phyloP scores from a whole-genome alignment of 2,888 invertebrate genomes.

The Leptinotarsa peninsularis region DNA sequence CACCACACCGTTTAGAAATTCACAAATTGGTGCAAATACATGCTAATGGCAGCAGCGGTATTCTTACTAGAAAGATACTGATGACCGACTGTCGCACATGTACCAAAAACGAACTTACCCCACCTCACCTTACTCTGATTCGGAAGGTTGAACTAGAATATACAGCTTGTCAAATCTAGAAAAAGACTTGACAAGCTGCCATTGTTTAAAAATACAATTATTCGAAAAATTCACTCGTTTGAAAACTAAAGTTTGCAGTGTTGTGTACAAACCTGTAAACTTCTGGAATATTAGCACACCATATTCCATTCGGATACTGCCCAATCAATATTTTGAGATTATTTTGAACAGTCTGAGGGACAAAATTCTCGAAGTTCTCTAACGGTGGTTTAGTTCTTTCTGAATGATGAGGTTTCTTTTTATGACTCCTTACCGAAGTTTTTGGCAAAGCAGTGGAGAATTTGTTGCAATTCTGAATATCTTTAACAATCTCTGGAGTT shows the following conservation, averaged over 20 bases:
- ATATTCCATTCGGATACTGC: conserved; percentile 66
- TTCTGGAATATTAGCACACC: conserved; percentile 65
- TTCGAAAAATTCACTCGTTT: too few relatives aligned
- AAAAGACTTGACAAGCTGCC: too few relatives aligned
- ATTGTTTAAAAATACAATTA: too few relatives aligned
- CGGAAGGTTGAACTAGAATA: too few relatives aligned
- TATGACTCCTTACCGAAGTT: neutral
- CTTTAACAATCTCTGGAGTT: neutral
- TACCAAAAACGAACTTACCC: too few relatives aligned
- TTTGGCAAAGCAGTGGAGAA: neutral
- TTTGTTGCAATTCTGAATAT: conserved; percentile 1
- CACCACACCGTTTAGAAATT: too few relatives aligned
- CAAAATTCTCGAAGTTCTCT: conserved; percentile 41
- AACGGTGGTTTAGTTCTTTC: neutral
- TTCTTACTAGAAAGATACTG: too few relatives aligned
- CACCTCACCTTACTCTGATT: too few relatives aligned
- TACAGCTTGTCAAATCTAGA: too few relatives aligned
- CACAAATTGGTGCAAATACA: too few relatives aligned
- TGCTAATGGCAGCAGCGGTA: too few relatives aligned
- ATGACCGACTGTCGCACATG: too few relatives aligned
- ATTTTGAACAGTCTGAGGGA: conserved; percentile 55
- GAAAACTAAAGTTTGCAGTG: neutral
- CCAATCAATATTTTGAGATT: conserved; percentile 61
- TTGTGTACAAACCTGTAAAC: conserved; percentile 63
- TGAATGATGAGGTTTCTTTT: neutral